Evolutionary conservation across 2,113 vertebrate species (phyloP).

Genomic region (Blennius ocellaris): DNA sequence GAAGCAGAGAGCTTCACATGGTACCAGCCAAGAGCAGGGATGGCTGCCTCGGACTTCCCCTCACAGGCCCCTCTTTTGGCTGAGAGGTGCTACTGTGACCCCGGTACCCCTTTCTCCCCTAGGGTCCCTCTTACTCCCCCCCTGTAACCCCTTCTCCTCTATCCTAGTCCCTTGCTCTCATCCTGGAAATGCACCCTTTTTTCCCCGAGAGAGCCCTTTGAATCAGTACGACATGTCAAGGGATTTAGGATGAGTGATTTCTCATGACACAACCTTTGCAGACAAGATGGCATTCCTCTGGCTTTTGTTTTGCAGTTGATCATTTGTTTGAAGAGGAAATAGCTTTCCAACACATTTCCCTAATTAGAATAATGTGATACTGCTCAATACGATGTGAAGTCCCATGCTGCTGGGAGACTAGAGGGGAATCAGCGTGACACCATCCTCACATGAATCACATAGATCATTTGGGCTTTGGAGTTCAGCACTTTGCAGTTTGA

Average conservation of each 20-base stretch:
- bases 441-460: constrained; percentile 63
- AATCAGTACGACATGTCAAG: constrained; percentile 64
- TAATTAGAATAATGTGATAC: constrained; percentile 80
- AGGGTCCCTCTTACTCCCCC: constrained; percentile 69
- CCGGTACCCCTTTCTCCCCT: constrained; percentile 62
- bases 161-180: constrained; percentile 48
- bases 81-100: constrained; percentile 69
- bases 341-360: constrained; percentile 80
- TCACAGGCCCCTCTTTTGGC: constrained; percentile 74
- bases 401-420: constrained; percentile 78
- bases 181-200: constrained; percentile 47
- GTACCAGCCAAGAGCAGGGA: constrained; percentile 79
- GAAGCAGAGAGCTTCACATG: constrained; percentile 86
- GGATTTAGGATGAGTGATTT: constrained; percentile 77
- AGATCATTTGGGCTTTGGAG: constrained; percentile 37
- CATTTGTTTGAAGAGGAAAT: constrained; percentile 77
- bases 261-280: constrained; percentile 75
- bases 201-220: constrained; percentile 39
- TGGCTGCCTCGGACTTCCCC: constrained; percentile 70
- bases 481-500: constrained; percentile 20
- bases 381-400: constrained; percentile 68
- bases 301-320: constrained; percentile 69
- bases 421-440: constrained; percentile 63
- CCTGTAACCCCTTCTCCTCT: constrained; percentile 71
- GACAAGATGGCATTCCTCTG: constrained; percentile 68